Percentiles rank a stretch among this genome's conserved stretches.
Conservation (phyloP, 2,113 vertebrate species). For the Tachysurus fulvidraco region DNA sequence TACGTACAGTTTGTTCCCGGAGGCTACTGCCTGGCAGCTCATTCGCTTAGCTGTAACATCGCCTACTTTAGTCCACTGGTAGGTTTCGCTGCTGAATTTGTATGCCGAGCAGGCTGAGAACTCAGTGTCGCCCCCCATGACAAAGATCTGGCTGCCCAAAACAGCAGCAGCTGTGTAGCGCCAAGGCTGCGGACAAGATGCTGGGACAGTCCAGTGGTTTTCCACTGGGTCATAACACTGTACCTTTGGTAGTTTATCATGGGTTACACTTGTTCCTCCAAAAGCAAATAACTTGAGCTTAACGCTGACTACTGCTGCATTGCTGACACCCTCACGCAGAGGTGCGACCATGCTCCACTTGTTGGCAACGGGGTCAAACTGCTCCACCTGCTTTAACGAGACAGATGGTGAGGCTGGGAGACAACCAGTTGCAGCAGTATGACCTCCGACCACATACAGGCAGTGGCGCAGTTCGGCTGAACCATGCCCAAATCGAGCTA, state of each 20-base stretch:
- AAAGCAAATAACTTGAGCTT: slow-evolving; percentile 83
- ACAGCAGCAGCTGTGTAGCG: slow-evolving; percentile 82
- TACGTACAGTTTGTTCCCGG: slow-evolving; percentile 82
- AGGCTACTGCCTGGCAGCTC: slow-evolving; percentile 84
- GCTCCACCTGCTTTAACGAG: slow-evolving; percentile 83
- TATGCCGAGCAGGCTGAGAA: slow-evolving; percentile 84
- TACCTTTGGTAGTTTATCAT: slow-evolving; percentile 81
- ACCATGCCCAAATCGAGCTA: slow-evolving; percentile 82
- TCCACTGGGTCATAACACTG: slow-evolving; percentile 82
- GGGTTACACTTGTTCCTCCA: slow-evolving; percentile 80
- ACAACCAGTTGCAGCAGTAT: slow-evolving; percentile 79
- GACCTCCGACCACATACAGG: slow-evolving; percentile 81
- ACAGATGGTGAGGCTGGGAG: slow-evolving; percentile 82
- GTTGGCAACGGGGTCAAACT: slow-evolving; percentile 80
- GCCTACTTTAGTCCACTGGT: slow-evolving; percentile 84
- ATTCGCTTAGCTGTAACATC: slow-evolving; percentile 81
- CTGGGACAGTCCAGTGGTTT: slow-evolving; percentile 80
- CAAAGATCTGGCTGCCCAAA: slow-evolving; percentile 80
- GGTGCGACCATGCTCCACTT: slow-evolving; percentile 85
- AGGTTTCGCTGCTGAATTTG: slow-evolving; percentile 81
- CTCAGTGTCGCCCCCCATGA: slow-evolving; percentile 82
- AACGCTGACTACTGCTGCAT: slow-evolving; percentile 82
- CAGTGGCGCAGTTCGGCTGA: slow-evolving; percentile 81
- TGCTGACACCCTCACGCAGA: slow-evolving; percentile 81
- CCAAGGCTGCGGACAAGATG: slow-evolving; percentile 82